Evolutionary conservation across 2,113 vertebrate species (phyloP).

Genomic region (Oryzias javanicus): DNA sequence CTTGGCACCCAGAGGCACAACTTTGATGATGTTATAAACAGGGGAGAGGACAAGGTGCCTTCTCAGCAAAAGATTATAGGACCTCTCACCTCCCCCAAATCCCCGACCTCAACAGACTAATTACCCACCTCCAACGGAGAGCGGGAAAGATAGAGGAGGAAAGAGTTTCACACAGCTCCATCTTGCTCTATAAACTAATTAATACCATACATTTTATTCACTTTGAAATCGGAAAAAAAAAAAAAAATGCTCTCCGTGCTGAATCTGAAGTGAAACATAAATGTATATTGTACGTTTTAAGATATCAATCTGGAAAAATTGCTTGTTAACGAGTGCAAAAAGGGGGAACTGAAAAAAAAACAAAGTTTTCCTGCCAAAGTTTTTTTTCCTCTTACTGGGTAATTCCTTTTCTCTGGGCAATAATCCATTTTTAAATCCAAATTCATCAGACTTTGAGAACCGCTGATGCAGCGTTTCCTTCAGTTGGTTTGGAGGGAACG

Average conservation of each 20-base stretch:
- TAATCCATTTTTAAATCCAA: slow-evolving; percentile 58
- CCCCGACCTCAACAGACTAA: slow-evolving; percentile 73
- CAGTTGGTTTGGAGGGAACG: slow-evolving; percentile 22
- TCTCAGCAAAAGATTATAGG: slow-evolving; percentile 97
- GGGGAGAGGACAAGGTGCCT: slow-evolving; percentile 95
- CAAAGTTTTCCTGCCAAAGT: slow-evolving; percentile 41
- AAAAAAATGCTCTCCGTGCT: slow-evolving; percentile 2
- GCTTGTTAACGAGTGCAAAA: too few relatives aligned
- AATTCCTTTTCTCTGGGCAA: slow-evolving; percentile 59
- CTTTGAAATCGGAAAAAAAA: neutral
- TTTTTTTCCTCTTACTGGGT: slow-evolving; percentile 35
- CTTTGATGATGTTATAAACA: slow-evolving; percentile 93
- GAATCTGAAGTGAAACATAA: slow-evolving; percentile 4
- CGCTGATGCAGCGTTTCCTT: slow-evolving; percentile 57
- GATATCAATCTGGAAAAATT: too few relatives aligned
- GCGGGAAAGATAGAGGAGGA: slow-evolving; percentile 75
- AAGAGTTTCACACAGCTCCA: slow-evolving; percentile 73
- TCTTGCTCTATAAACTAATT: slow-evolving; percentile 23
- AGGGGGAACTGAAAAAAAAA: neutral
- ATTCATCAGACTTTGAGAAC: slow-evolving; percentile 57
- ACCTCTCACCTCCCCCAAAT: slow-evolving; percentile 73
- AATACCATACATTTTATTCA: slow-evolving; percentile 3
- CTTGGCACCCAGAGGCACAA: slow-evolving; percentile 89
- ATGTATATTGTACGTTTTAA: too few relatives aligned
- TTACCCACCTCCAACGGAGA: slow-evolving; percentile 90